Evolutionary conservation across 2,113 vertebrate species (phyloP).

Genomic region (Rousettus leschenaultii): DNA sequence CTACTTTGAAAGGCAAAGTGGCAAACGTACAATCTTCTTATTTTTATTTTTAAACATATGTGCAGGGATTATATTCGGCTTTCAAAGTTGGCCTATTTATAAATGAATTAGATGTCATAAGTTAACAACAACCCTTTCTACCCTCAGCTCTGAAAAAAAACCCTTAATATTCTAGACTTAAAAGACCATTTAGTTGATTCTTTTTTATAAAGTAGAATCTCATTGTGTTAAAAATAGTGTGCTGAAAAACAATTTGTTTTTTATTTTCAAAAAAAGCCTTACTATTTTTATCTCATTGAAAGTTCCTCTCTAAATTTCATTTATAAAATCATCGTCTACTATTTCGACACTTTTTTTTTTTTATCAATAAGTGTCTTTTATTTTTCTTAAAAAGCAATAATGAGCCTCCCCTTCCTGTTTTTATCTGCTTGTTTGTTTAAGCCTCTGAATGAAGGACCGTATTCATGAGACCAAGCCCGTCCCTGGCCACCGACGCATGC

Average conservation of each 20-base stretch:
- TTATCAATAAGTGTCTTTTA: neutral
- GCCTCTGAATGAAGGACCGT: neutral
- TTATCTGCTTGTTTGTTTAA: neutral
- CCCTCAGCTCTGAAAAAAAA: conserved; percentile 20
- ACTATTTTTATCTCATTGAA: conserved; percentile 71
- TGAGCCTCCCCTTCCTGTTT: neutral
- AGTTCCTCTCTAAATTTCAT: conserved; percentile 46
- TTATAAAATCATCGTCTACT: conserved; percentile 57
- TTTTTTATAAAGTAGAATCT: conserved; percentile 43
- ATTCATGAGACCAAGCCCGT: neutral
- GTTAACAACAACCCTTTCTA: conserved; percentile 17
- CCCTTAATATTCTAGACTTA: conserved; percentile 16
- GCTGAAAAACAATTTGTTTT: conserved; percentile 52
- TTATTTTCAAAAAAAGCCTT: neutral
- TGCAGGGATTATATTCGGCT: neutral
- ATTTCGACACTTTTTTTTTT: neutral
- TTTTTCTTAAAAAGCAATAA: neutral
- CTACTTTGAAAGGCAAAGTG: neutral
- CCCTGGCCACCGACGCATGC: neutral
- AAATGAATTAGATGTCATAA: conserved; percentile 10
- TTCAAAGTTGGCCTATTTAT: neutral
- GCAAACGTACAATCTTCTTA: neutral
- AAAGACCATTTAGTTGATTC: conserved; percentile 27
- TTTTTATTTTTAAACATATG: conserved; percentile 26
- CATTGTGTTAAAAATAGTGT: conserved; percentile 66